Percentiles rank a stretch among this genome's conserved stretches.
These are phyloP conservation scores for Ctenodactylus gundi DNA, from an alignment of 2,113 vertebrate genomes.

Conservation along the genomic window DNA sequence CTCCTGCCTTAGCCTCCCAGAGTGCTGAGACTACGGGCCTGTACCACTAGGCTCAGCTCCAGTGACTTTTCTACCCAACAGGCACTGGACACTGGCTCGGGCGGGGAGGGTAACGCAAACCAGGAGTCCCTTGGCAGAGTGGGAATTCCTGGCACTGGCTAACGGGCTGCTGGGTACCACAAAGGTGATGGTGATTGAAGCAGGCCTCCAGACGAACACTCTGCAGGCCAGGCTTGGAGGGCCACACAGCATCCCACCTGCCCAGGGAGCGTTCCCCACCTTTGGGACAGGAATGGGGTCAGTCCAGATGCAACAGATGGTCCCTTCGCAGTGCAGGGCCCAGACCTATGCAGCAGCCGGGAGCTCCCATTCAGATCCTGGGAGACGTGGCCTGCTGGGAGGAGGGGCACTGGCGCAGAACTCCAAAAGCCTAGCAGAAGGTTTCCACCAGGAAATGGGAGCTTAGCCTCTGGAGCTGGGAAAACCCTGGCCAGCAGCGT, in stretches of 20 bases:
- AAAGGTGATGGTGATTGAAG: not conserved
- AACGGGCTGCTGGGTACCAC: not conserved
- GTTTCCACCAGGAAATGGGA: constrained; percentile 10
- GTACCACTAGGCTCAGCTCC: no score
- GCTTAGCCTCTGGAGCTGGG: constrained; percentile 43
- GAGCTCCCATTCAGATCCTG: not conserved
- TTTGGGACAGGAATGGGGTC: not conserved
- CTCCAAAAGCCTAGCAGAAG: not conserved
- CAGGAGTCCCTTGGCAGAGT: not conserved
- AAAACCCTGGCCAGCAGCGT: constrained; percentile 59
- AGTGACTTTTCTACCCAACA: not conserved
- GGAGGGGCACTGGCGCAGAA: not conserved
- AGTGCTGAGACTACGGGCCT: no score
- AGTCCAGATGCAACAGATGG: not conserved
- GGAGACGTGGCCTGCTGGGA: no score
- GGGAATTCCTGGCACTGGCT: not conserved
- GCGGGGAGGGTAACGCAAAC: not conserved
- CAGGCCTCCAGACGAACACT: not conserved
- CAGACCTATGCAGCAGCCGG: not conserved
- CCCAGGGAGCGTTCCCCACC: not conserved
- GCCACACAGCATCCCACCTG: not conserved
- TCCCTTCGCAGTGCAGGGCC: not conserved
- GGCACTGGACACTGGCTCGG: not conserved
- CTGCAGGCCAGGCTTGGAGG: not conserved
- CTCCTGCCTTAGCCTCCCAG: no score